Evolutionary conservation across 2,113 vertebrate genomes (phyloP).

Genomic region (Polypterus bichir): DNA sequence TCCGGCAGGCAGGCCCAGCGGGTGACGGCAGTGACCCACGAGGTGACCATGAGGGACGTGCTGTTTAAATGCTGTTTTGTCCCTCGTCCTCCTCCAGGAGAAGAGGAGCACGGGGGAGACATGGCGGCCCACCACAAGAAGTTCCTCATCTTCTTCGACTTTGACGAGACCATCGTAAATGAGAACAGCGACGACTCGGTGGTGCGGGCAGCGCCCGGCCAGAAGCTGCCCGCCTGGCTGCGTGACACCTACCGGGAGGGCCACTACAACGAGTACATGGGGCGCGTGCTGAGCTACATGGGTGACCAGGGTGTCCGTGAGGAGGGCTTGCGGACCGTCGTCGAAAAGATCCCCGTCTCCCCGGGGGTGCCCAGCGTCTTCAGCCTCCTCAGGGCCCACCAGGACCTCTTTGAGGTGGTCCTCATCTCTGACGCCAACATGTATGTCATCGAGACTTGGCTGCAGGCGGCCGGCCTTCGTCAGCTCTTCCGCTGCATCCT

Average conservation of each 20-base stretch:
- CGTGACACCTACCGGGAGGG: constrained; percentile 68
- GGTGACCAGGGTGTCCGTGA: constrained; percentile 73
- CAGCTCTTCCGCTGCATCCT: constrained; percentile 74
- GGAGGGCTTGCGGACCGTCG: constrained; percentile 50
- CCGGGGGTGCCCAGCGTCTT: constrained; percentile 74
- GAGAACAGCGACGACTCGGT: constrained; percentile 87
- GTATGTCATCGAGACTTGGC: constrained; percentile 71
- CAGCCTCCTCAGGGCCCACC: constrained; percentile 68
- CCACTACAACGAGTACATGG: constrained; percentile 88
- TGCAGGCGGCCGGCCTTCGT: constrained; percentile 53
- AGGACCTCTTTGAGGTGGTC: constrained; percentile 70
- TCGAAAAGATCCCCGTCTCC: constrained; percentile 74
- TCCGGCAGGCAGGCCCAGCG: constrained; percentile 13
- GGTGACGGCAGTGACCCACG: constrained; percentile 16
- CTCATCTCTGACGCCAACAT: constrained; percentile 86
- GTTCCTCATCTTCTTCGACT: constrained; percentile 86
- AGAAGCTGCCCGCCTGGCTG: constrained; percentile 62
- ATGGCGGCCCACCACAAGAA: constrained; percentile 52
- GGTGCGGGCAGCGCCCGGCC: constrained; percentile 58
- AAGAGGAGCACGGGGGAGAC: constrained; percentile 24
- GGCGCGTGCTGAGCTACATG: constrained; percentile 69
- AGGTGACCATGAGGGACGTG: constrained; percentile 41
- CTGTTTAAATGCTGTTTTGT: constrained; percentile 57
- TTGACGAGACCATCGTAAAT: constrained; percentile 87
- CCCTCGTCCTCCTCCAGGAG: constrained; percentile 40